phyloP scores from a whole-genome alignment of 2,797 vertebrate genomes.

The Tauraco hartlaubi region DNA sequence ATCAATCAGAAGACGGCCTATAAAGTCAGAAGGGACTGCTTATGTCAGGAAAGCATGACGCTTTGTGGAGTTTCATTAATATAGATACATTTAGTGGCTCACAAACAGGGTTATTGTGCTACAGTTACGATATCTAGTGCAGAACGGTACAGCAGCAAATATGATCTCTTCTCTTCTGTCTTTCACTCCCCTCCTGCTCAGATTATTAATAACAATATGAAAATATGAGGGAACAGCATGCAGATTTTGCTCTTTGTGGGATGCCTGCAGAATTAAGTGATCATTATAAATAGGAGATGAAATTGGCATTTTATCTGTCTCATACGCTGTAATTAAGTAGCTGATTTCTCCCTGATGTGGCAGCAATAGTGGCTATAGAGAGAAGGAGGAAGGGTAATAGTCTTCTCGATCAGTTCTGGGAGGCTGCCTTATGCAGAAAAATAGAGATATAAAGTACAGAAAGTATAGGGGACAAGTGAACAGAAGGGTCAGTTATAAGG shows the following conservation, averaged over 20 bases:
- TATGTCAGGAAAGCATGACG: background rate
- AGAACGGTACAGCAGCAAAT: constrained; percentile 18
- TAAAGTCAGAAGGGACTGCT: background rate
- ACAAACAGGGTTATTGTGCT: constrained; percentile 19
- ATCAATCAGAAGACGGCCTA: background rate
- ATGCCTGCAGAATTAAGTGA: constrained; percentile 67
- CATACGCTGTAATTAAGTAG: constrained; percentile 59
- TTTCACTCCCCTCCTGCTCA: constrained; percentile 19
- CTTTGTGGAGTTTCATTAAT: background rate
- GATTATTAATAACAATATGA: constrained; percentile 69
- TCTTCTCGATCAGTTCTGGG: constrained; percentile 1
- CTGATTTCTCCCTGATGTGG: constrained; percentile 64
- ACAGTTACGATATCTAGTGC: background rate
- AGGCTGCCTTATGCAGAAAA: background rate
- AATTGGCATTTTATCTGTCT: constrained; percentile 72
- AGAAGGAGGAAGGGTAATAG: constrained; percentile 26
- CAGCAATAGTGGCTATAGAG: constrained; percentile 26
- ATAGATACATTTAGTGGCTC: background rate
- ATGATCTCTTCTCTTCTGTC: background rate
- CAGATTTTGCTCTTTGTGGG: constrained; percentile 64
- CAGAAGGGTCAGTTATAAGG: background rate
- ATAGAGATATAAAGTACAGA: background rate
- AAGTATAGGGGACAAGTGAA: background rate
- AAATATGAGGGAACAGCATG: constrained; percentile 59
- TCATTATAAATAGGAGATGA: constrained; percentile 70